Conservation (phyloP, 2,797 vertebrate species). For the Cyprinodon diabolis region DNA sequence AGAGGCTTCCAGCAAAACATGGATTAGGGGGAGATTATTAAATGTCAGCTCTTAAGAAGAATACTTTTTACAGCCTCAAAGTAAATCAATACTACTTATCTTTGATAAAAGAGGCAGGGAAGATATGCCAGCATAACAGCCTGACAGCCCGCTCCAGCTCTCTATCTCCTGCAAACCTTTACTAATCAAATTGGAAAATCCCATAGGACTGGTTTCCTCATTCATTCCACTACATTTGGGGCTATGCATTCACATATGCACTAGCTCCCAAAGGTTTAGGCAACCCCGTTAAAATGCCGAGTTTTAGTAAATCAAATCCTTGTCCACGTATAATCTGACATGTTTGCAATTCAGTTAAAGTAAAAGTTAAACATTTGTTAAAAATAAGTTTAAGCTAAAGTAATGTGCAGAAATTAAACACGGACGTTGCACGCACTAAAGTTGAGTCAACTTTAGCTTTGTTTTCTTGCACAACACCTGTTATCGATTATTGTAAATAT, state of each 20-base stretch:
- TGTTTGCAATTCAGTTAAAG: not conserved
- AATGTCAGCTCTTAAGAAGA: constrained; percentile 84
- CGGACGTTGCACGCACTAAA: not conserved
- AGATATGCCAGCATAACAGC: constrained; percentile 68
- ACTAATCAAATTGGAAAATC: constrained; percentile 62
- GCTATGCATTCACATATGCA: constrained; percentile 29
- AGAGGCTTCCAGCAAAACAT: constrained; percentile 75
- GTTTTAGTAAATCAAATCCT: not conserved
- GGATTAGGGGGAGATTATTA: constrained; percentile 85
- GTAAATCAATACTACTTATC: constrained; percentile 86
- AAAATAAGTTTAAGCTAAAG: not conserved
- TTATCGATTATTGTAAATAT: not conserved
- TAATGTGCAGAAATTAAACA: too few relatives aligned
- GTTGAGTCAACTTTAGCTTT: not conserved
- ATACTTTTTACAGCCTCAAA: constrained; percentile 83
- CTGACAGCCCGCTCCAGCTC: constrained; percentile 64
- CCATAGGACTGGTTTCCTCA: constrained; percentile 51
- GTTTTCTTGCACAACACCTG: not conserved
- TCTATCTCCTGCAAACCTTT: constrained; percentile 52
- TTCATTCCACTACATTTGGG: constrained; percentile 32
- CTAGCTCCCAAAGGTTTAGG: constrained; percentile 26
- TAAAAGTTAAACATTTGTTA: not conserved
- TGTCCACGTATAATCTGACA: not conserved
- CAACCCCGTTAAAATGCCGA: not conserved
- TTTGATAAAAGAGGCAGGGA: constrained; percentile 81